Percentiles rank a stretch among this genome's conserved stretches.
These are phyloP conservation scores for Azemiops feae DNA, from an alignment of 2,113 vertebrate genomes.

Conservation along the genomic window DNA sequence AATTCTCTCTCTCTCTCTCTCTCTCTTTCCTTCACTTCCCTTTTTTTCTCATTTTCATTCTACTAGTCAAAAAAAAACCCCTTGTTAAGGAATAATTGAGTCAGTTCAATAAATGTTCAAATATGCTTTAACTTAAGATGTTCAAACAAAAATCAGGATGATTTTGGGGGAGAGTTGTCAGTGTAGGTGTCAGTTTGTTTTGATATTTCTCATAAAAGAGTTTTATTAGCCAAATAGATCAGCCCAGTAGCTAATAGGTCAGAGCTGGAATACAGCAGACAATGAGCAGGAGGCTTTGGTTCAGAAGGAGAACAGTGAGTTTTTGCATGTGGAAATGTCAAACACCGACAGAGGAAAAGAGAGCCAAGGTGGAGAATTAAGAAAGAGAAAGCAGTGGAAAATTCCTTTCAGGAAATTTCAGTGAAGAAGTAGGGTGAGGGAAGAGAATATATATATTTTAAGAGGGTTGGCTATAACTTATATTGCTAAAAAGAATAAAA, in stretches of 20 bases:
- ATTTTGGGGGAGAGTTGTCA: background rate
- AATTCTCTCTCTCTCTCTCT: background rate
- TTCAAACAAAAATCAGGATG: background rate
- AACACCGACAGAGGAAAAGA: background rate
- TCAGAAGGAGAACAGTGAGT: background rate
- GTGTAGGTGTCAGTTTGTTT: background rate
- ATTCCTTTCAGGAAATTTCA: background rate
- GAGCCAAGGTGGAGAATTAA: background rate
- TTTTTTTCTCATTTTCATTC: background rate
- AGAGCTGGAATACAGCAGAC: background rate
- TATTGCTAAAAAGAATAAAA: too few relatives aligned
- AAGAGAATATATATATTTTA: background rate
- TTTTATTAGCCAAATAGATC: background rate
- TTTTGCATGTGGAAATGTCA: background rate
- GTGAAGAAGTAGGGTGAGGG: background rate
- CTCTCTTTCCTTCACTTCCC: background rate
- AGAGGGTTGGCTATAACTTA: too few relatives aligned
- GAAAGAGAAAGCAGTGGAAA: background rate
- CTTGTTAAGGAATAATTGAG: conserved; percentile 7
- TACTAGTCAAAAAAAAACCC: background rate
- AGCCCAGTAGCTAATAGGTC: background rate
- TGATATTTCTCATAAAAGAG: conserved; percentile 6
- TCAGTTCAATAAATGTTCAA: conserved; percentile 9
- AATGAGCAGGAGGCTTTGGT: background rate
- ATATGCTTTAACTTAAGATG: background rate